Evolutionary conservation across 2,888 invertebrate genomes (phyloP), one percentile per base, ranked within the genome.

Genomic region (Orthosia gracilis): DNA sequence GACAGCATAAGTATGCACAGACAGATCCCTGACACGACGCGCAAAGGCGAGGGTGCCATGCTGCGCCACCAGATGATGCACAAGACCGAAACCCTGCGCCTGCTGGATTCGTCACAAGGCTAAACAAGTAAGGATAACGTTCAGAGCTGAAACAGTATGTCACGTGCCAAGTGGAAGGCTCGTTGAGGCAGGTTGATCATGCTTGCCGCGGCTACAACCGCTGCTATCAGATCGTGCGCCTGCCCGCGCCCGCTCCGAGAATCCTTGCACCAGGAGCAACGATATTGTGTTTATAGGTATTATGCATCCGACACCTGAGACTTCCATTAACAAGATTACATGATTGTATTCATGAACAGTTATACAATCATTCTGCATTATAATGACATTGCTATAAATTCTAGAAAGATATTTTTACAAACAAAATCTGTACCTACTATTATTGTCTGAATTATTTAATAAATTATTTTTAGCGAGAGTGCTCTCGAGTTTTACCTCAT

Each of bases 1-100:
- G 7, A 31, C 31, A 31, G 31, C 31, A 31, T 31, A 31, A 31
- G 31, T 31, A 31, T 31, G 31, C 31, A 31, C 5, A 31, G 31
- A 31, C 7, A 31, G 31, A 31, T 5, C 5, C 31, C 5, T 31
- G 31, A 26, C 4, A n/a, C n/a, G n/a, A n/a, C n/a, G n/a, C n/a
- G n/a, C 91, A 97, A 98, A 4, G 98, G 98, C 50, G 99, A 99
- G 92, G 92, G 93, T 97, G 97, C n/a, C 97, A 98, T 89, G 98
- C 94, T 99, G 69, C 97, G 97, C 66, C 97, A 97, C 67, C 97
- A 98, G 86, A 94, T 98, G 76, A 96, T 96, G 91, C 97, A 97
- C 1, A 93, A 92, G 50, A 94, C 93, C 21, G 91, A 91, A 49
- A 81, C 85, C 18, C 83, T 97, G 81, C 97, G 96, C n/a, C 92